Conservation (phyloP, 1,140 invertebrate species). For the Pseudomyrmex dendroicus region DNA sequence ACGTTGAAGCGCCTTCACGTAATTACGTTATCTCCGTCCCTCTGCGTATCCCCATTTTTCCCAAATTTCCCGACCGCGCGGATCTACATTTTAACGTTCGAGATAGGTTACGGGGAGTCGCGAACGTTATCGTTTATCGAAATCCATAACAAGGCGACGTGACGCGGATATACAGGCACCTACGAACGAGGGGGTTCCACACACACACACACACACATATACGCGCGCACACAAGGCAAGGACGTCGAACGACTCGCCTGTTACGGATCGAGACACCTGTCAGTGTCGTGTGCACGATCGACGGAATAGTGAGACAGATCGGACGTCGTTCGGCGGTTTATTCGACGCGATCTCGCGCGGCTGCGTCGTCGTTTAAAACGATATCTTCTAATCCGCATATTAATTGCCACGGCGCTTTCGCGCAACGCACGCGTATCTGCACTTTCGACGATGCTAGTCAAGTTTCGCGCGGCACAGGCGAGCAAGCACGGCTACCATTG, state of each 20-base stretch:
- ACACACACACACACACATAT: too few relatives aligned
- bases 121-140: slow-evolving; percentile 57
- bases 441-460: slow-evolving; percentile 49
- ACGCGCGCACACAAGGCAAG: background rate
- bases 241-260: background rate
- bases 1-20: background rate
- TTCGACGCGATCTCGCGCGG: slow-evolving; percentile 9
- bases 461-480: slow-evolving; percentile 70
- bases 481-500: slow-evolving; percentile 70
- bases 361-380: slow-evolving; percentile 55
- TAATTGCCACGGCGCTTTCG: slow-evolving; percentile 66
- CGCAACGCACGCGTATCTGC: slow-evolving; percentile 65
- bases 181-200: background rate
- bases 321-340: slow-evolving; percentile 12
- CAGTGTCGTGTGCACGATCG: background rate
- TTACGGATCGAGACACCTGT: background rate
- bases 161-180: slow-evolving; percentile 45
- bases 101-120: slow-evolving; percentile 17
- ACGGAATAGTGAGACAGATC: slow-evolving; percentile 48
- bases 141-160: slow-evolving; percentile 59
- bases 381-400: slow-evolving; percentile 74
- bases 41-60: slow-evolving; percentile 10
- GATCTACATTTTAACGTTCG: slow-evolving; percentile 55
- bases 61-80: slow-evolving; percentile 6
- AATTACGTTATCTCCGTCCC: slow-evolving; percentile 10